Evolutionary conservation across 2,888 invertebrate genomes (phyloP), one percentile per base, ranked within the genome.

Genomic region (Tupiocoris notatus): DNA sequence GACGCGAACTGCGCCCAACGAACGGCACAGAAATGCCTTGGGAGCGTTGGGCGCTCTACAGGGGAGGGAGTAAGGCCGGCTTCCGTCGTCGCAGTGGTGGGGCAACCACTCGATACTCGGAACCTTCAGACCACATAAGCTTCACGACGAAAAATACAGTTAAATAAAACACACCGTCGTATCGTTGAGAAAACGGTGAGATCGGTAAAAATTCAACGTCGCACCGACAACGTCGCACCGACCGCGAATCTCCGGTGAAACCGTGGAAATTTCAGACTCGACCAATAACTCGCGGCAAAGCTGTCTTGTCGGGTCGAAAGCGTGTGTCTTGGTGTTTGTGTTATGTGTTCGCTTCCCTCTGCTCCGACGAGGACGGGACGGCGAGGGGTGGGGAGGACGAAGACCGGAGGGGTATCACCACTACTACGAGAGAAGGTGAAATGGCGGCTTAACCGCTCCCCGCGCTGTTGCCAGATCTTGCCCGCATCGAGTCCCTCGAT

Each of bases 371-470:
- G 39, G 39, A 12, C 12, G 39, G 39, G 17, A 2, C 16, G 65
- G 25, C 2, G 65, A n/a, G 17, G 20, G 24, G 65, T n/a, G 17
- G 63, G 22, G 39, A 54, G 61, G 58, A 61, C 39, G 54, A 22
- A 20, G 54, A 57, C 22, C n/a, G 20, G 39, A 16, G 39, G 65
- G 24, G 39, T 54, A 39, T 39, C 39, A 39, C 39, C 63, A 62
- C 23, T 20, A n/a, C 3, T 18, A 20, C 20, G 63, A 62, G 63
- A 39, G 54, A 62, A 62, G 73, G 73, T 73, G 62, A 73, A 73
- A 73, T 73, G 73, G 73, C 73, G 73, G 73, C 73, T 63, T 61
- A 73, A 65, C 65, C 65, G 62, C 73, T 61, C 71, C 62, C 24
- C 73, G 58, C 73, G 56, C 24, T 39, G 73, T 73, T 73, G 73